Base-by-base conservation (phyloP, 1,140 invertebrate genomes). In the Diplogasteroides magnus region DNA sequence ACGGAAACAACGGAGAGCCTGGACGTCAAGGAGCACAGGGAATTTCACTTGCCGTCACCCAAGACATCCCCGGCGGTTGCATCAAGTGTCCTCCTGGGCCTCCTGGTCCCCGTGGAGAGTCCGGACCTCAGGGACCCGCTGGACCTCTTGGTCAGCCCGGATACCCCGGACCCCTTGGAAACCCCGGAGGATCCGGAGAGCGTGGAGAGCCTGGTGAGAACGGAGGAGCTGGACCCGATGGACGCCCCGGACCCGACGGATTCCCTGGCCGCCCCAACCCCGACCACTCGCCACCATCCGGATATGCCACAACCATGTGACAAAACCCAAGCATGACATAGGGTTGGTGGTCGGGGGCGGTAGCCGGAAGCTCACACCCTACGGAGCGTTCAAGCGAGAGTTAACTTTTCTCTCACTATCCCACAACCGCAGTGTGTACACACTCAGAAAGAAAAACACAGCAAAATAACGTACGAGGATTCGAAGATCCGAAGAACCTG, bases 31-130 rank as follows among this genome's bases (percentile, higher is more conserved):
- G 72, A 31, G 71, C 74, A 6, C 23, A 66, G 32, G 74, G 74
- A 61, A 75, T 74, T 63, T 69, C 71, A 6, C 67, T 74, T 27
- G 28, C 67, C 26, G 61, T 62, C 28, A 59, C 60, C 23, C 57
- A 58, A 15, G 66, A 73, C 28, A 56, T 57, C 29, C 71, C 74
- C 55, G 72, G 74, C 31, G 70, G 70, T 31, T 75, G 74, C 72
- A 70, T 75, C 62, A 37, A 71, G 14, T 75, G 74, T 62, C 72
- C 74, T 31, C 32, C 72, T 23, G 74, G 74, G 48, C 72, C 74
- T 61, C 55, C 72, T 61, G 74, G 74, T 64, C 72, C 74, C 57
- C 72, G 67, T 48, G 74, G 74, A 66, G 61, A 67, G 29, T 28
- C 60, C 37, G 74, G 74, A 74, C 25, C 62, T 55, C 55, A 28